These are phyloP conservation scores for Conistra vaccinii DNA, from an alignment of 2,888 invertebrate species.

Conservation along the genomic window DNA sequence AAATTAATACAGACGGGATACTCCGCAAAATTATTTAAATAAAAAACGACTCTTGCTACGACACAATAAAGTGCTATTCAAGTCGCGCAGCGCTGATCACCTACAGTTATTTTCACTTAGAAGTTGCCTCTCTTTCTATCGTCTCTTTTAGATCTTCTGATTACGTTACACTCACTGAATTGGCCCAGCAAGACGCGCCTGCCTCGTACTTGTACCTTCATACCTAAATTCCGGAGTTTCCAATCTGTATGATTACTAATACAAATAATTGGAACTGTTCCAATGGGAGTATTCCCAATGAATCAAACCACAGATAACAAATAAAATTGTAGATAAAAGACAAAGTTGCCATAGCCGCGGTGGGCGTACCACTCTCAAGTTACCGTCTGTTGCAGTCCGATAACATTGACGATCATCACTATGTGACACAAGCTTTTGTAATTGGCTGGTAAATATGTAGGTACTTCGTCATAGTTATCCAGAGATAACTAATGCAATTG, in stretches of 20 bases:
- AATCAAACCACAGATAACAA: slow-evolving; percentile 42
- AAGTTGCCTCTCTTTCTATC: no score
- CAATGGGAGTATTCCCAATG: slow-evolving; percentile 40
- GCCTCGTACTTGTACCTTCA: no score
- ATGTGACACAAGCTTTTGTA: slow-evolving; percentile 1
- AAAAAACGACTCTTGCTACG: no score
- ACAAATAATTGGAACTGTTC: slow-evolving; percentile 1
- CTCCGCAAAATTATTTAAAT: no score
- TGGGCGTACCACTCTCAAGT: slow-evolving; percentile 62
- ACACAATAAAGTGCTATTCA: no score
- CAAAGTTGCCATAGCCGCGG: slow-evolving; percentile 43
- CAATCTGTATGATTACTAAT: slow-evolving; percentile 5
- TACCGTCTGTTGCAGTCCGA: slow-evolving; percentile 56
- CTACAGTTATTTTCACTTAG: no score
- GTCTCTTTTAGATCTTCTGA: no score
- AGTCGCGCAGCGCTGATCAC: no score
- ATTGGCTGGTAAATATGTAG: slow-evolving; percentile 4
- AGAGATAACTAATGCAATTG: not conserved
- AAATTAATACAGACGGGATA: no score
- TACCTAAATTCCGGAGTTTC: no score
- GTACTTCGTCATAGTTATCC: not conserved
- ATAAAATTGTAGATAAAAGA: slow-evolving; percentile 22
- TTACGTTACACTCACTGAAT: no score
- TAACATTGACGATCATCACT: slow-evolving; percentile 35
- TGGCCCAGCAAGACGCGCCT: no score